Conservation (phyloP, 1,140 invertebrate species). For the Macrotrachela quadricornifera region DNA sequence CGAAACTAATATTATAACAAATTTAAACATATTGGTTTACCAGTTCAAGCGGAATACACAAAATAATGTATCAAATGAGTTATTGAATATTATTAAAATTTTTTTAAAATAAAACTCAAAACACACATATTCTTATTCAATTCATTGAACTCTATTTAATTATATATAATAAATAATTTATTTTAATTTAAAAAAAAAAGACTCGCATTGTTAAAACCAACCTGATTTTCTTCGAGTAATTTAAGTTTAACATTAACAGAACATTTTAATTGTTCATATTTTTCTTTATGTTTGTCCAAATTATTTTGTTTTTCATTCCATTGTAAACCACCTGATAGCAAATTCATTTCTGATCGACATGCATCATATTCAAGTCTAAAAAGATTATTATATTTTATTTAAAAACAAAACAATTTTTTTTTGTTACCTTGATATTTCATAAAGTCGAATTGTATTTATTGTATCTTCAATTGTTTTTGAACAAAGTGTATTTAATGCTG, state of each 20-base stretch:
- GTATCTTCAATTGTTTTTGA: slow-evolving; percentile 93
- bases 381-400: background rate
- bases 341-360: slow-evolving; percentile 71
- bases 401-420: background rate
- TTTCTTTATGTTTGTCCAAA: slow-evolving; percentile 59
- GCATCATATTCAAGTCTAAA: slow-evolving; percentile 82
- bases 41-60: too few relatives aligned
- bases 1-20: too few relatives aligned
- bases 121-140: too few relatives aligned
- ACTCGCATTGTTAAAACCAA: slow-evolving; percentile 26
- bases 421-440: slow-evolving; percentile 60
- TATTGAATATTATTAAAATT: too few relatives aligned
- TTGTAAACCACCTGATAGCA: slow-evolving; percentile 23
- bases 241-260: slow-evolving; percentile 85
- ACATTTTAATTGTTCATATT: slow-evolving; percentile 67
- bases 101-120: too few relatives aligned
- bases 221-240: slow-evolving; percentile 84
- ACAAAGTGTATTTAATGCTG: slow-evolving; percentile 74
- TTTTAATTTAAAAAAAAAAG: too few relatives aligned
- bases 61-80: too few relatives aligned
- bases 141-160: too few relatives aligned
- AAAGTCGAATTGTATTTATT: slow-evolving; percentile 67
- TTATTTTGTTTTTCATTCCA: slow-evolving; percentile 34
- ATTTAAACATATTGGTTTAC: too few relatives aligned
- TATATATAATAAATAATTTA: too few relatives aligned